Conservation (phyloP, 2,888 invertebrate species). For the Morpho achilles region DNA sequence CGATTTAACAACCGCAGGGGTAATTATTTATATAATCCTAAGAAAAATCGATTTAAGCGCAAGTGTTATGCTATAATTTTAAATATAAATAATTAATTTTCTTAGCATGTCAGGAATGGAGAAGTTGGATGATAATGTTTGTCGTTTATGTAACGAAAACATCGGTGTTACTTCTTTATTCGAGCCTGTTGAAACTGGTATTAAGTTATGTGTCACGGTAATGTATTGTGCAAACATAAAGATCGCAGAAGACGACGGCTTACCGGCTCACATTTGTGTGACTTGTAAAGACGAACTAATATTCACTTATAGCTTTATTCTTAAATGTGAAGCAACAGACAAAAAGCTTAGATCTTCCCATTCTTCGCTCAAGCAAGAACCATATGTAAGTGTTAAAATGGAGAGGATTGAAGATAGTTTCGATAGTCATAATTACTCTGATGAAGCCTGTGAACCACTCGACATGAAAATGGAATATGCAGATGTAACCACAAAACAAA, state of each 20-base stretch:
- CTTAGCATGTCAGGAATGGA: not conserved
- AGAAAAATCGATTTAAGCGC: no score
- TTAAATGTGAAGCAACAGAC: slow-evolving; percentile 54
- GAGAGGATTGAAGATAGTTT: not conserved
- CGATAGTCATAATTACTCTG: not conserved
- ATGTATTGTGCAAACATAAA: slow-evolving; percentile 46
- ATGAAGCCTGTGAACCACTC: not conserved
- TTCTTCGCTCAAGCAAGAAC: slow-evolving; percentile 12
- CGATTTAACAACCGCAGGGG: no score
- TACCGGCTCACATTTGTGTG: slow-evolving; percentile 47
- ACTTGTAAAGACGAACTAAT: slow-evolving; percentile 44
- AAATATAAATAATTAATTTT: not conserved
- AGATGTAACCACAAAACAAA: slow-evolving; percentile 23
- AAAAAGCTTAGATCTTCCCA: slow-evolving; percentile 37
- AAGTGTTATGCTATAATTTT: not conserved
- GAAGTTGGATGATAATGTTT: slow-evolving; percentile 43
- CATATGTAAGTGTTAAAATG: not conserved
- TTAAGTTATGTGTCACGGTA: slow-evolving; percentile 42
- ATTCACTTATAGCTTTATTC: slow-evolving; percentile 46
- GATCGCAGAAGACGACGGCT: slow-evolving; percentile 45
- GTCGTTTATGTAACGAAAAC: slow-evolving; percentile 50
- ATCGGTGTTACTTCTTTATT: slow-evolving; percentile 44
- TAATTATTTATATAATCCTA: no score
- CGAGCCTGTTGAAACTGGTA: slow-evolving; percentile 28
- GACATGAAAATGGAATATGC: slow-evolving; percentile 40